A percentile compares a stretch with the other conserved stretches of the same genome.
These are phyloP conservation scores for Polydrusus tereticollis DNA, from an alignment of 2,888 invertebrate genomes.

Conservation along the genomic window DNA sequence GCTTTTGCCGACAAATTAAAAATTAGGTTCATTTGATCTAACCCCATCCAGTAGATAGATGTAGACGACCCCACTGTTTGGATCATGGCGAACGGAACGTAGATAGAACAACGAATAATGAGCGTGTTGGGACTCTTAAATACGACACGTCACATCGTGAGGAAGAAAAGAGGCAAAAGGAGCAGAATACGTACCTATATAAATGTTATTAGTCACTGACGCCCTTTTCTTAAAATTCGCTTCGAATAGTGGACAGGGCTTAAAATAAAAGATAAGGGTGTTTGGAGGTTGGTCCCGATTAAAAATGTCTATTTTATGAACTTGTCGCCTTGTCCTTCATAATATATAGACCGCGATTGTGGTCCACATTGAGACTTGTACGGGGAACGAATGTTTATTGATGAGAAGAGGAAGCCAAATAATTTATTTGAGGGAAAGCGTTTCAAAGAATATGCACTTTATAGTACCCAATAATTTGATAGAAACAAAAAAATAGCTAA, in stretches of 20 bases:
- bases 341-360: background rate
- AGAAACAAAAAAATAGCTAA: too few relatives aligned
- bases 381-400: background rate
- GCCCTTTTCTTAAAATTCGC: constrained; percentile 22
- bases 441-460: background rate
- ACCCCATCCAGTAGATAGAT: too few relatives aligned
- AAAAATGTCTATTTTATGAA: background rate
- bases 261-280: background rate
- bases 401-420: background rate
- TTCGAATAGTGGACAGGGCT: constrained; percentile 11
- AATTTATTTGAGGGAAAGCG: background rate
- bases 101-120: too few relatives aligned
- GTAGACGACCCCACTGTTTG: too few relatives aligned
- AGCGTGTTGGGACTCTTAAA: constrained; percentile 29
- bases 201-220: constrained; percentile 34
- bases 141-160: background rate
- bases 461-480: too few relatives aligned
- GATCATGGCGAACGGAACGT: too few relatives aligned
- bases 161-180: constrained; percentile 6
- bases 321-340: background rate
- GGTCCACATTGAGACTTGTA: background rate
- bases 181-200: constrained; percentile 32
- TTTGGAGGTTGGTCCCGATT: background rate
- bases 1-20: too few relatives aligned
- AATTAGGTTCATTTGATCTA: too few relatives aligned